These are phyloP conservation scores for Sardinella longiceps DNA, from an alignment of 2,797 vertebrate genomes.

Conservation along the genomic window DNA sequence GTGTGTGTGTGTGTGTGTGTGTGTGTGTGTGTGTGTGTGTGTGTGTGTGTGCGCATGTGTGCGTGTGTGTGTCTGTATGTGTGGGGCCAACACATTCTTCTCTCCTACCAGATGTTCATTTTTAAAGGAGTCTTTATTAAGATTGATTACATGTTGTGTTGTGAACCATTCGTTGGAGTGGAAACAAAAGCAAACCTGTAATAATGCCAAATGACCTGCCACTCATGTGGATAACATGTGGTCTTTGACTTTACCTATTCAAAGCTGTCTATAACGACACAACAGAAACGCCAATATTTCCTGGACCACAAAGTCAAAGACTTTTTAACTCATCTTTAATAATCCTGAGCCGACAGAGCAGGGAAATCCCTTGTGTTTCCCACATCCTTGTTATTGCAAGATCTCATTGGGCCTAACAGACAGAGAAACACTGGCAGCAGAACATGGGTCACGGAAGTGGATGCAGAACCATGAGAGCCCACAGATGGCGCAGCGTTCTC, in stretches of 20 bases:
- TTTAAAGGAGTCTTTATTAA: background rate
- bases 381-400: background rate
- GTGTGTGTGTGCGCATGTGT: background rate
- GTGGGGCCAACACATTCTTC: background rate
- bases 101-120: background rate
- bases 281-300: no score
- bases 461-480: no score
- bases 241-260: background rate
- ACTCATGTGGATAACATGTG: background rate
- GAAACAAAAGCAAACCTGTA: background rate
- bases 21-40: background rate
- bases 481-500: background rate
- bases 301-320: no score
- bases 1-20: background rate
- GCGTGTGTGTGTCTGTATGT: slow-evolving; percentile 2
- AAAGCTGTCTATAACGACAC: no score
- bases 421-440: background rate
- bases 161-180: background rate
- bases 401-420: background rate
- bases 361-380: background rate
- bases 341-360: background rate
- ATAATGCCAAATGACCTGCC: background rate
- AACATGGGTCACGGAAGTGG: background rate
- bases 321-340: no score
- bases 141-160: background rate